phyloP scores from a whole-genome alignment of 2,113 vertebrate species.

The Platichthys stellatus region DNA sequence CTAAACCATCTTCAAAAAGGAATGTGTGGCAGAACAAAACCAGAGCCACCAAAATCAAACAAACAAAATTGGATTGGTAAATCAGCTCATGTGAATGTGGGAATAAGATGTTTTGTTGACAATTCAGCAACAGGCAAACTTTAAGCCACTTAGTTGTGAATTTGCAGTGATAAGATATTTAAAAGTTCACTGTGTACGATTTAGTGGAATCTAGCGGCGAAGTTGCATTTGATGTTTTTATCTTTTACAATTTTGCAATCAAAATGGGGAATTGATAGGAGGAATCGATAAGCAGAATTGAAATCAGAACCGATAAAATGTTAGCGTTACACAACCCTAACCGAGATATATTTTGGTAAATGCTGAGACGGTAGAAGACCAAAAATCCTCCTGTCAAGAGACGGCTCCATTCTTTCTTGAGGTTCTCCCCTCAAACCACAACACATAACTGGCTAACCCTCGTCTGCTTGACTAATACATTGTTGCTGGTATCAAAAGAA shows the following conservation, averaged over 20 bases:
- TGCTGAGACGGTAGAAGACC: background rate
- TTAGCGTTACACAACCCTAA: too few species aligned
- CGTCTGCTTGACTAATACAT: conserved; percentile 39
- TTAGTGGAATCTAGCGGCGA: too few species aligned
- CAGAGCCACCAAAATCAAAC: background rate
- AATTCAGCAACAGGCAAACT: conserved; percentile 41
- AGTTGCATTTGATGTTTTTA: too few species aligned
- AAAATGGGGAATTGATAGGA: too few species aligned
- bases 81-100: conserved; percentile 11
- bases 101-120: conserved; percentile 19
- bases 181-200: too few species aligned
- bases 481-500: conserved; percentile 35
- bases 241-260: too few species aligned
- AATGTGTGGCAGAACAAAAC: conserved; percentile 11
- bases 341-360: background rate
- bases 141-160: conserved; percentile 25
- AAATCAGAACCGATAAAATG: too few species aligned
- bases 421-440: conserved; percentile 26
- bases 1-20: background rate
- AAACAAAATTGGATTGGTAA: background rate
- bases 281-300: too few species aligned
- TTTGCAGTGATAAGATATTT: conserved; percentile 23
- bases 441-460: conserved; percentile 44
- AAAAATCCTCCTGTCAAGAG: too few species aligned
- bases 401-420: conserved; percentile 16